Conservation (phyloP, 1,140 invertebrate species). For the Subanguina moxae region DNA sequence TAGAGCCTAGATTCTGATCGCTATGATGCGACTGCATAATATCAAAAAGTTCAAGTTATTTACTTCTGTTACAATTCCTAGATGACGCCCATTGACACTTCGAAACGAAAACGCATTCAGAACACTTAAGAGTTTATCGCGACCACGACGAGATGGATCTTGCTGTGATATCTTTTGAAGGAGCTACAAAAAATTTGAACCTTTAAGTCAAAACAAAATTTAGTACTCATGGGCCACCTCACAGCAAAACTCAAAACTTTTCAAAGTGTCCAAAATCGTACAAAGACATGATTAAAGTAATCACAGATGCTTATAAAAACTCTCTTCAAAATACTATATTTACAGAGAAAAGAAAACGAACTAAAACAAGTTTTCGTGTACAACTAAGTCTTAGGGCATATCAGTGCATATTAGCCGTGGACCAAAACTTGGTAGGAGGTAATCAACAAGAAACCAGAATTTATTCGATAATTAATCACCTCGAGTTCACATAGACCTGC, state of each 20-base stretch:
- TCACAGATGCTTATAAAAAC: too few species aligned
- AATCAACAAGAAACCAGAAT: not conserved
- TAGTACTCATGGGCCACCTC: not conserved
- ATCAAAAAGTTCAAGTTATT: not conserved
- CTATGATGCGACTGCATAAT: not conserved
- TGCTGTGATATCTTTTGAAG: not conserved
- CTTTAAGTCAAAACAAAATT: not conserved
- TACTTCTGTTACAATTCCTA: conserved; percentile 5
- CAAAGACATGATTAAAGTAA: too few species aligned
- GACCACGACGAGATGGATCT: not conserved
- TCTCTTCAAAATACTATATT: too few species aligned
- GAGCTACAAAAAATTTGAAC: not conserved
- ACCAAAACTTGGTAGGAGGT: not conserved
- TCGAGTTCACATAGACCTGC: conserved; percentile 95
- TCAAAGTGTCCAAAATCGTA: too few species aligned
- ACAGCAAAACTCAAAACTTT: too few species aligned
- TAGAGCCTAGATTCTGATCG: not conserved
- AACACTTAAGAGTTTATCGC: not conserved
- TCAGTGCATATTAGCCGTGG: not conserved
- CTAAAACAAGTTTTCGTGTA: not conserved
- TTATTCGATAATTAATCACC: conserved; percentile 12
- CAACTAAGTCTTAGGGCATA: too few species aligned
- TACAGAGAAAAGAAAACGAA: not conserved
- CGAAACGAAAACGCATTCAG: not conserved
- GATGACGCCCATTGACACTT: conserved; percentile 3